These are phyloP conservation scores for Anolis sagrei DNA, from an alignment of 2,113 vertebrate species.

Conservation along the genomic window DNA sequence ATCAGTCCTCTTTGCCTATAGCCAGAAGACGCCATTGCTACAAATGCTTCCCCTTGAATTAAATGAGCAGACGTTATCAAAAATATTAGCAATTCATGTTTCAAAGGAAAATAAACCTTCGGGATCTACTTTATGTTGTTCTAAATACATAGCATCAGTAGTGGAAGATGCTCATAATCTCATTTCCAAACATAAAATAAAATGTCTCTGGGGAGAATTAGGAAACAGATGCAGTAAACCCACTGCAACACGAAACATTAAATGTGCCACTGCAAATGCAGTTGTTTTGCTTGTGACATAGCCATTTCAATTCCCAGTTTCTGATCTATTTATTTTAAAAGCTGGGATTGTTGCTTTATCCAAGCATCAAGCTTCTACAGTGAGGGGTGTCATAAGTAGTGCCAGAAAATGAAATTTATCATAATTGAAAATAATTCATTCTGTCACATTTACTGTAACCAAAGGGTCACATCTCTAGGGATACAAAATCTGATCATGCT, in stretches of 20 bases:
- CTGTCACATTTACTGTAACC: slow-evolving; percentile 77
- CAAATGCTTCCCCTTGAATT: no score
- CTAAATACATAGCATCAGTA: slow-evolving; percentile 11
- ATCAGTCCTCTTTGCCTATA: no score
- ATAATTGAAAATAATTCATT: slow-evolving; percentile 79
- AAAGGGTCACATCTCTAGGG: slow-evolving; percentile 71
- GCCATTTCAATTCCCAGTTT: slow-evolving; percentile 35
- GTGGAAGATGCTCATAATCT: slow-evolving; percentile 37
- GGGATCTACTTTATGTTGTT: slow-evolving; percentile 34
- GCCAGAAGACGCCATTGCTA: no score
- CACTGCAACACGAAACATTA: background rate
- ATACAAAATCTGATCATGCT: slow-evolving; percentile 69
- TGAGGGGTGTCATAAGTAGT: slow-evolving; percentile 67
- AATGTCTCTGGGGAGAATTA: slow-evolving; percentile 38
- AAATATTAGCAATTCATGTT: no score
- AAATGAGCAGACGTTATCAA: no score
- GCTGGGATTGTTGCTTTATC: slow-evolving; percentile 41
- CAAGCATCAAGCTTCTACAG: slow-evolving; percentile 60
- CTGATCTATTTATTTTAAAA: slow-evolving; percentile 24
- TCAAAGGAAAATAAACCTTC: background rate
- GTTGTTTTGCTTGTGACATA: slow-evolving; percentile 18
- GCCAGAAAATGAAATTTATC: slow-evolving; percentile 65
- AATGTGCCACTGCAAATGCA: background rate
- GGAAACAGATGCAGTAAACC: slow-evolving; percentile 39
- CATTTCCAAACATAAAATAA: slow-evolving; percentile 38